Evolutionary conservation across 2,113 vertebrate species (phyloP), one percentile per base, ranked within the genome.

Genomic region (Theristicus caerulescens): DNA sequence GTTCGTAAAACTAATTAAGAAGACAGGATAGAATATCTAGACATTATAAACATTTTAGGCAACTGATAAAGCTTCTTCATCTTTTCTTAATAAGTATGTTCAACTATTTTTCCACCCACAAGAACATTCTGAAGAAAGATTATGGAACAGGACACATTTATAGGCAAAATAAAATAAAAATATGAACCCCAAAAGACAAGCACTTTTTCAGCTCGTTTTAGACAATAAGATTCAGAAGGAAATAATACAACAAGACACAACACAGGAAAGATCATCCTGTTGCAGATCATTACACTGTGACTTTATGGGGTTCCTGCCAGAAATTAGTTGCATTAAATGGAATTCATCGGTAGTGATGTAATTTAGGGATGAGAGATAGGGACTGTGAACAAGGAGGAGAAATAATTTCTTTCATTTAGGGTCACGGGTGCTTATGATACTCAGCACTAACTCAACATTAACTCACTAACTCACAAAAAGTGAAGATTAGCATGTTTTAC

Each of bases 51-150:
- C 70, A 82, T 85, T 94, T 94, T 82, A 89, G 58, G 77, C 83
- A 93, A 94, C 81, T 66, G 80, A 90, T 93, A 79, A 91, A 76
- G 58, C 64, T 90, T 77, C 71, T 94, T 89, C 89, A 92, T 90
- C 86, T 94, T 85, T 91, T 91, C 93, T 95, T 94, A 96, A 95
- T 94, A 91, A 92, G 91, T 93, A 92, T 32, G 32, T 87, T 93
- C 52, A 72, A 86, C 81, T 91, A 29, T 58, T 89, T 93, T 95
- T 88, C 90, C 82, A 95, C 82, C 70, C 94, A 89, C 62, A 85
- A 82, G 73, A 89, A 94, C 74, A 85, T 91, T 87, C 70, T 73
- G 49, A 91, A 87, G 82, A 86, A 84, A 88, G 74, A 91, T 73
- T 91, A 91, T 14, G 21, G 62, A 65, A 79, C 25, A 78, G 61